Percentiles rank a stretch among this genome's conserved stretches.
Evolutionary conservation across 2,888 invertebrate genomes (phyloP).

Genomic region (Protonemura montana): DNA sequence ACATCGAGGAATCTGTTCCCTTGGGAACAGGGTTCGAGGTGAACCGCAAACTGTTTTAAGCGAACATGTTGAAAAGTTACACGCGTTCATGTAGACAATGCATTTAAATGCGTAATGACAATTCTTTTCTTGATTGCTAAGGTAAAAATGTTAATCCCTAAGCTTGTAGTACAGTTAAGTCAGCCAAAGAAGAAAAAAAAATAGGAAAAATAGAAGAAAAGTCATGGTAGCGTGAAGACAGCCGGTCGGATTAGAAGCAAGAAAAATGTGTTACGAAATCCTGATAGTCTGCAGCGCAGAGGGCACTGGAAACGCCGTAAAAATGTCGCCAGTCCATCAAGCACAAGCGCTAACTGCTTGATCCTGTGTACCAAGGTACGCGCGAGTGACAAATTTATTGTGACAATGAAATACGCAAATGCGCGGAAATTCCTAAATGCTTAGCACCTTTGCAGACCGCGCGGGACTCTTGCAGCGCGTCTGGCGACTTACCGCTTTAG

Average conservation of each 20-base stretch:
- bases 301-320: not conserved
- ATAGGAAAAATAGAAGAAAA: not conserved
- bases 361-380: conserved; percentile 4
- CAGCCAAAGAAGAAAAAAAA: not conserved
- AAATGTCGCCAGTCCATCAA: not conserved
- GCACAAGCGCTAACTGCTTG: not conserved
- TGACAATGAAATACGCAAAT: not conserved
- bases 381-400: not conserved
- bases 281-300: not conserved
- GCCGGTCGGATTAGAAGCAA: not conserved
- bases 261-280: not conserved
- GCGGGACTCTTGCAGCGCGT: not conserved
- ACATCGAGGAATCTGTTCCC: not conserved
- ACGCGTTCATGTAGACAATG: not conserved
- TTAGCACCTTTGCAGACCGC: not conserved
- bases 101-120: not conserved
- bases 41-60: not conserved
- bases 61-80: no score
- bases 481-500: not conserved
- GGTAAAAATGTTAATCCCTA: not conserved
- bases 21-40: not conserved
- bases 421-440: not conserved
- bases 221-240: not conserved
- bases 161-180: not conserved
- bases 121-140: not conserved